phyloP scores from a whole-genome alignment of 2,888 invertebrate species.

The Stenoptilia bipunctidactyla region DNA sequence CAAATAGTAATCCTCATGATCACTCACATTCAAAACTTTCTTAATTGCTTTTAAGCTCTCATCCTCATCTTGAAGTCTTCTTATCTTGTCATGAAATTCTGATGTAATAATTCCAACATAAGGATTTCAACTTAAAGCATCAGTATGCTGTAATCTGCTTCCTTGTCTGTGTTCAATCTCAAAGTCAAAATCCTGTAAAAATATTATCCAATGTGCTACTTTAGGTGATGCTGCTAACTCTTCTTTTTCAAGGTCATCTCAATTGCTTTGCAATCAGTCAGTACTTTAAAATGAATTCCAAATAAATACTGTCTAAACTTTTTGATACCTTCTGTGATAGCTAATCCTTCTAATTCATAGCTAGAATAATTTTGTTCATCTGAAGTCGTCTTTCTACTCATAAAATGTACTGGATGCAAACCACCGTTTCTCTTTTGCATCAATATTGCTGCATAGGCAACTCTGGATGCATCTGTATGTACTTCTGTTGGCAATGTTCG shows the following conservation, averaged over 20 bases:
- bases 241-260: constrained; percentile 17
- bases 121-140: no score
- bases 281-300: constrained; percentile 17
- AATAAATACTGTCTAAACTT: constrained; percentile 17
- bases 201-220: constrained; percentile 19
- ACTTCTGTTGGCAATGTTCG: constrained; percentile 15
- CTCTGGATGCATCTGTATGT: constrained; percentile 18
- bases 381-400: constrained; percentile 14
- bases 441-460: constrained; percentile 16
- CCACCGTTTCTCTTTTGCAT: constrained; percentile 13
- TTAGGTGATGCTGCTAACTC: constrained; percentile 16
- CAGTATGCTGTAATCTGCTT: constrained; percentile 16
- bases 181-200: constrained; percentile 18
- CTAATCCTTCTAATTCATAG: constrained; percentile 17
- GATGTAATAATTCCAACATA: no score
- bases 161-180: constrained; percentile 19
- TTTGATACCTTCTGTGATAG: constrained; percentile 15
- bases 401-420: constrained; percentile 14
- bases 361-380: constrained; percentile 15
- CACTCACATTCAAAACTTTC: constrained; percentile 13
- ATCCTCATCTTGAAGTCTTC: constrained; percentile 17
- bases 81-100: constrained; percentile 14
- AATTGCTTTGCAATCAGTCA: constrained; percentile 18
- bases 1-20: constrained; percentile 12
- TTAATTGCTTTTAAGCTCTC: constrained; percentile 9